Conservation (phyloP, 2,888 invertebrate species). For the Acleris holmiana region DNA sequence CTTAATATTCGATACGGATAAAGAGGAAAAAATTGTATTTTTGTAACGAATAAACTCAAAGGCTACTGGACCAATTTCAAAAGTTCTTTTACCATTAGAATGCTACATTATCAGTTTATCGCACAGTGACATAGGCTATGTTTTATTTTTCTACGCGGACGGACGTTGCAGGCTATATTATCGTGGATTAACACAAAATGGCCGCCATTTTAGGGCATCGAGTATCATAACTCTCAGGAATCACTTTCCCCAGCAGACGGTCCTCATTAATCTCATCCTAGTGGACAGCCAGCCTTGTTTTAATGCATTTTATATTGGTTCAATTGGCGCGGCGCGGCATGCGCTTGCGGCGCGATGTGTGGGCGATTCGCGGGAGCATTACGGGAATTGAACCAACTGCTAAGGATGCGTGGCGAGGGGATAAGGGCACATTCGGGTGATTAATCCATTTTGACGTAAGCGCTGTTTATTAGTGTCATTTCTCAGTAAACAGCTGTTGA, state of each 20-base stretch:
- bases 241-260: neutral
- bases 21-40: too few species aligned
- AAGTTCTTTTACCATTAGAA: too few species aligned
- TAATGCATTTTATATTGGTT: constrained; percentile 85
- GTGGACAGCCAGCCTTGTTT: constrained; percentile 52
- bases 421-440: constrained; percentile 25
- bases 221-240: neutral
- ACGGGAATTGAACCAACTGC: constrained; percentile 62
- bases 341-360: constrained; percentile 64
- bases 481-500: too few species aligned
- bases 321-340: constrained; percentile 81
- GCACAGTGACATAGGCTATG: too few species aligned
- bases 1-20: too few species aligned
- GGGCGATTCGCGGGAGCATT: constrained; percentile 81
- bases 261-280: constrained; percentile 18
- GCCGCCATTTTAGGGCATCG: neutral
- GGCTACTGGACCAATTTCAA: too few species aligned
- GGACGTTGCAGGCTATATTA: too few species aligned
- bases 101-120: too few species aligned
- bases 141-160: too few species aligned
- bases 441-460: constrained; percentile 7
- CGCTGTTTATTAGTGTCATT: neutral
- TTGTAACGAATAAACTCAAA: too few species aligned
- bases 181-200: too few species aligned
- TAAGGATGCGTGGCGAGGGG: constrained; percentile 26